Base-by-base conservation (phyloP, 2,113 vertebrate genomes). In the Micronycteris hirsuta region DNA sequence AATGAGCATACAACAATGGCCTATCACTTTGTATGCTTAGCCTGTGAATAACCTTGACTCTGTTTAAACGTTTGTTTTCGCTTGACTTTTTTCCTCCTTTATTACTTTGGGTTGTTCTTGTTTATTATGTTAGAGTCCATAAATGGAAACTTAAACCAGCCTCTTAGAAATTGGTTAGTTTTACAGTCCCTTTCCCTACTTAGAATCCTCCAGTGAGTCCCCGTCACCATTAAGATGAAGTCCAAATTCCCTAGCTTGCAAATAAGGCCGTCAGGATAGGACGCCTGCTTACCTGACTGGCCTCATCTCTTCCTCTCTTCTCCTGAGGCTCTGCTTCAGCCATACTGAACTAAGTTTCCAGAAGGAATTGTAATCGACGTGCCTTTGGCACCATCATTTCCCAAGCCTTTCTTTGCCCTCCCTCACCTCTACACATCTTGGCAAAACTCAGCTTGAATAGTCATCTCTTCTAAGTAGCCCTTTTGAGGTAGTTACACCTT, bases 131-230 rank as follows among this genome's bases (percentile, higher is more conserved):
- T 54, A 74, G 33, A 43, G 11, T 54, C 47, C 3, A 33, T 52
- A 88, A 73, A 45, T 93, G 36, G 74, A 85, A 54, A 16, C 52
- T 91, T 90, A 87, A 67, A 70, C 77, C 28, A 80, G 41, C 33
- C 24, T 87, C 65, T 81, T 87, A 58, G 58, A 96, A 95, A 82
- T 74, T 89, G 61, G 7, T 83, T 93, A 47, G 24, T 68, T 58
- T 54, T 90, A 52, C 41, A 90, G 1, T 95, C 84, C 28, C 49
- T 24, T 93, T 89, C 16, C 7, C 28, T 73, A 22, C 24, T 71
- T 94, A 85, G 80, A 93, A 70, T 93, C 16, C 20, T 86, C 10
- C 15, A 28, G 11, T 38, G 49, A 45, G 68, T 54, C n/a, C 52
- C 47, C 2, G 19, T 93, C 54, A 56, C 49, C 65, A 11, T 61